Base-by-base conservation (phyloP, 2,888 invertebrate species). In the Drosophila macrospina region DNA sequence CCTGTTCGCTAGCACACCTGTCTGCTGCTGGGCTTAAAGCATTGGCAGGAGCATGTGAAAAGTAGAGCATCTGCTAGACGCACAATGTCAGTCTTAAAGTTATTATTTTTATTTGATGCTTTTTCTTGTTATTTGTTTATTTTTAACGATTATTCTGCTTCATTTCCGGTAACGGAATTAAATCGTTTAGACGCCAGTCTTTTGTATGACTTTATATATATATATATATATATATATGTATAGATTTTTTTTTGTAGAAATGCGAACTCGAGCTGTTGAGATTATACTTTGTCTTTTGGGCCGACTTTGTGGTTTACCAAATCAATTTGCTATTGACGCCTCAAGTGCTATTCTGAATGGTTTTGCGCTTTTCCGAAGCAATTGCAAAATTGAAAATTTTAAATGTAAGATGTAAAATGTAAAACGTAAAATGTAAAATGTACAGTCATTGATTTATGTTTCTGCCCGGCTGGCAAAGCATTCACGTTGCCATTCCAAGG, bases 281-380 rank as follows among this genome's bases (percentile, higher is more conserved):
- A 67, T 70, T 61, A 63, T 64, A 50, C 60, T 64, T 52, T 74
- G 59, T 69, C 42, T 47, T 37, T 45, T 55, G 28, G 37, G 26
- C 56, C 51, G 62, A 59, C 47, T 67, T 61, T 52, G 52, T 61
- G 75, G 65, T 61, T 75, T 52, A 57, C 41, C 55, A 67, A 69
- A 80, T 77, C 61, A 73, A 78, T 78, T 66, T 80, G 61, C 62
- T 48, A 67, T 79, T 69, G 78, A 75, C 74, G 74, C 69, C 69
- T 47, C 51, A 64, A 47, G 65, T 41, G 64, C 50, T 44, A 20
- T 48, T 15, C 71, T 55, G 55, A 70, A 70, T 70, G 59, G 39
- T 26, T 42, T 64, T 70, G 57, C 34, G 44, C 50, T 44, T 60
- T 64, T 64, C 48, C 41, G 20, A 28, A 59, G 34, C 60, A 51